phyloP scores from a whole-genome alignment of 2,113 vertebrate genomes.

The Platanista minor region DNA sequence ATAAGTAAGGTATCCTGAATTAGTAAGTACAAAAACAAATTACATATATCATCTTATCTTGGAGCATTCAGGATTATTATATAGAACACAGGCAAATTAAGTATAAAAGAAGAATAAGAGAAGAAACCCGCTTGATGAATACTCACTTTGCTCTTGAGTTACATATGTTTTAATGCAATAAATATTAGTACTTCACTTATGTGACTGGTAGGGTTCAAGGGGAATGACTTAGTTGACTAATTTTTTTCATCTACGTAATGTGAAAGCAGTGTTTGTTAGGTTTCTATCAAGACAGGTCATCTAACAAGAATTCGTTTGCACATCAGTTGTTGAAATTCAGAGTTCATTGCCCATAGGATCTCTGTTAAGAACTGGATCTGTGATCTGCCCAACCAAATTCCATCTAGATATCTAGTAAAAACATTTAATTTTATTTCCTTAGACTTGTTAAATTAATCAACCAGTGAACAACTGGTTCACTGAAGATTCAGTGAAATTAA shows the following conservation, averaged over 20 bases:
- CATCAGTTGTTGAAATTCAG: not conserved
- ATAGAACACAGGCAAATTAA: not conserved
- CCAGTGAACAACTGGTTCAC: not conserved
- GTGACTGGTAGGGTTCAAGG: not conserved
- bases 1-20: slow-evolving; percentile 25
- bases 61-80: not conserved
- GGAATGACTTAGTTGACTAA: not conserved
- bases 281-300: not conserved
- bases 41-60: not conserved
- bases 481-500: not conserved
- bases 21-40: not conserved
- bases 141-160: not conserved
- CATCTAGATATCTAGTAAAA: not conserved
- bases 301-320: not conserved
- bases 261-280: not conserved
- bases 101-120: not conserved
- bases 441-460: not conserved
- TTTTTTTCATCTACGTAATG: not conserved
- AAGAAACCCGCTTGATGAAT: not conserved
- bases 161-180: not conserved
- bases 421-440: not conserved
- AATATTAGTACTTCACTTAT: slow-evolving; percentile 17
- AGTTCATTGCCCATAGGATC: slow-evolving; percentile 29
- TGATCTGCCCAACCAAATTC: not conserved
- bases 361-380: not conserved